Base-by-base conservation (phyloP, 2,888 invertebrate species). In the Muschampia plurimacula region DNA sequence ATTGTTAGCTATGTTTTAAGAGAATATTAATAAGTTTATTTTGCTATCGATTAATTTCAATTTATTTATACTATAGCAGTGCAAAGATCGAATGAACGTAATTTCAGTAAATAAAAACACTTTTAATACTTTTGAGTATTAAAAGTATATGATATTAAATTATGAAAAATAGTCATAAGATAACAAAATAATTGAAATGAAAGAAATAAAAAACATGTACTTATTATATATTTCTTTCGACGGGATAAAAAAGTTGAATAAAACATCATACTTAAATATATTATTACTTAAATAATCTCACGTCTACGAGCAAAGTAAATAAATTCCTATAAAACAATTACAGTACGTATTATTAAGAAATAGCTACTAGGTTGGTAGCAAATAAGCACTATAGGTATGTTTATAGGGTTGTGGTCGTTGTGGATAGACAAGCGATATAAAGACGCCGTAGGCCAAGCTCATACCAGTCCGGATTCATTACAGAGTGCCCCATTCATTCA, bases 401-500 rank as follows among this genome's bases (percentile, higher is more conserved):
- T 49, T 49, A 49, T n/a, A 5, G n/a, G 49, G 5, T n/a, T 49
- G n/a, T 49, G n/a, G 46, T 6, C n/a, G n/a, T 46, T n/a, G 13
- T 32, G 55, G 63, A 69, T 63, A 69, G 67, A 67, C 60, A 71
- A 39, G 66, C 41, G 49, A 49, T 60, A 66, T 66, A 66, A 71
- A 60, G 70, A 52, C 71, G 67, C 72, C 55, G 67, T 63, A 7
- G 67, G 72, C 72, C 36, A 39, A 15, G 65, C 72, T 71, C 52
- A 66, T 71, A 66, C 36, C 60, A 60, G 60, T 60, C 41, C 60
- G 60, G 46, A 71, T 71, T 71, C 71, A 72, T 74, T 74, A 69
- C 57, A 74, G 28, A 59, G 74, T 76, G 72, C 71, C 74, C 72
- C 77, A 79, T 81, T 82, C 74, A 76, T 76, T 73, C 75, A 75